phyloP scores from a whole-genome alignment of 2,888 invertebrate species.

The Drosophila pseudotalamancana region DNA sequence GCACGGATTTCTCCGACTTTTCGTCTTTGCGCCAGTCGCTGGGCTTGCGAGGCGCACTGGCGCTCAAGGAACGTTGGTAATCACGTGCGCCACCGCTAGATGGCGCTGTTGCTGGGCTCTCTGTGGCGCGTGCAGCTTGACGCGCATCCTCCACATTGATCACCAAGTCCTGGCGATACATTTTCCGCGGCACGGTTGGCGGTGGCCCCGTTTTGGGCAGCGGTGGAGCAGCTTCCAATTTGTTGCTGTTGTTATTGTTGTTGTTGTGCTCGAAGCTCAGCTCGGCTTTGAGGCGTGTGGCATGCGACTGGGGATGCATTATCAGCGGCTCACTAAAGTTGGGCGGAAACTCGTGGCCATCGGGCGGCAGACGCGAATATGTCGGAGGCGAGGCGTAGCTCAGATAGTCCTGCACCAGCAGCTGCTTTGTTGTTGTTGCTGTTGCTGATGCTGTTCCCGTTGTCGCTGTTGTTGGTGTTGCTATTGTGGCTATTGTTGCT shows the following conservation, averaged over 20 bases:
- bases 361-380: conserved; percentile 84
- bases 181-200: conserved; percentile 81
- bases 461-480: conserved; percentile 50
- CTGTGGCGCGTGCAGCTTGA: conserved; percentile 33
- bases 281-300: conserved; percentile 47
- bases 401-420: conserved; percentile 83
- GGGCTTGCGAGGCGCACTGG: conserved; percentile 77
- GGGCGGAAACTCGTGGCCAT: conserved; percentile 85
- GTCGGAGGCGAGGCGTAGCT: conserved; percentile 82
- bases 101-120: conserved; percentile 26
- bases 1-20: conserved; percentile 91
- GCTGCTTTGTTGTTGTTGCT: conserved; percentile 72
- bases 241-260: conserved; percentile 36
- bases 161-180: conserved; percentile 83
- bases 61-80: conserved; percentile 81
- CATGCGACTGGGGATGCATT: conserved; percentile 74
- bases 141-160: conserved; percentile 83
- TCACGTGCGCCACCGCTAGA: conserved; percentile 49
- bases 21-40: conserved; percentile 89
- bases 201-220: conserved; percentile 84
- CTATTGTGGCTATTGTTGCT: too few relatives aligned
- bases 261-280: conserved; percentile 52
- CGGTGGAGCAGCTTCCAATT: conserved; percentile 78
- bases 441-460: conserved; percentile 61
- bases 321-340: conserved; percentile 84